Evolutionary conservation across 2,113 vertebrate genomes (phyloP).

Genomic region (Anoura caudifer): DNA sequence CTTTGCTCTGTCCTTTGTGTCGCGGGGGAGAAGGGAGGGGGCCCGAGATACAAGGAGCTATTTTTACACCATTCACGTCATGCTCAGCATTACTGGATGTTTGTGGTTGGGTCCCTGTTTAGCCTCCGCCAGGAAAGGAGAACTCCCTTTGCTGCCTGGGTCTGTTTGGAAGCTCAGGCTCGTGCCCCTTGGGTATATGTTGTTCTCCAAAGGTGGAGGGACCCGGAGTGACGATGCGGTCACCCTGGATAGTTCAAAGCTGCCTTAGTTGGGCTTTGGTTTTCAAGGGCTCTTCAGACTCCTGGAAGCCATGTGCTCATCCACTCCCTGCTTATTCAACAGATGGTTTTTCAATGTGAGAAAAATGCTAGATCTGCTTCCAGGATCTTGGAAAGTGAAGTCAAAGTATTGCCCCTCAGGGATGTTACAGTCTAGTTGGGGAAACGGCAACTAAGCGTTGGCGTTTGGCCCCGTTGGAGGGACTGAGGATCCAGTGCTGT

Average conservation of each 20-base stretch:
- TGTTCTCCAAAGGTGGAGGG: not conserved
- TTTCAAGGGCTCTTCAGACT: not conserved
- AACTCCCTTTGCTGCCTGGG: constrained; percentile 40
- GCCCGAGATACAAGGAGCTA: constrained; percentile 58
- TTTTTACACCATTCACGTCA: constrained; percentile 61
- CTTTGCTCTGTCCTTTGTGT: constrained; percentile 57
- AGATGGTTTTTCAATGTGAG: not conserved
- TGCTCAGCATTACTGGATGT: constrained; percentile 62
- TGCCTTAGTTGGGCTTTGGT: not conserved
- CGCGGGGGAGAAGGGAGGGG: constrained; percentile 47
- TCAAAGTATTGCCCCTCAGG: not conserved
- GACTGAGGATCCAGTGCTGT: not conserved
- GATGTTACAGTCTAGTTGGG: not conserved
- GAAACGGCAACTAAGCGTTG: not conserved
- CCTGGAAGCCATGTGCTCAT: not conserved
- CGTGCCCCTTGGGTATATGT: not conserved
- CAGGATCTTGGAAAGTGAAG: not conserved
- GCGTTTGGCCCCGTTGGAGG: not conserved
- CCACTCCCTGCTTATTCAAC: not conserved
- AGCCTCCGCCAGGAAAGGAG: constrained; percentile 34
- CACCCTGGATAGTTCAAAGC: not conserved
- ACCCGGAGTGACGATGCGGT: not conserved
- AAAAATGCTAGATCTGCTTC: not conserved
- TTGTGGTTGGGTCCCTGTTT: constrained; percentile 66
- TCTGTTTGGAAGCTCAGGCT: constrained; percentile 43